Percentiles rank a stretch among this genome's conserved stretches.
Conservation (phyloP, 2,113 vertebrate species). For the Bubalus kerabau region DNA sequence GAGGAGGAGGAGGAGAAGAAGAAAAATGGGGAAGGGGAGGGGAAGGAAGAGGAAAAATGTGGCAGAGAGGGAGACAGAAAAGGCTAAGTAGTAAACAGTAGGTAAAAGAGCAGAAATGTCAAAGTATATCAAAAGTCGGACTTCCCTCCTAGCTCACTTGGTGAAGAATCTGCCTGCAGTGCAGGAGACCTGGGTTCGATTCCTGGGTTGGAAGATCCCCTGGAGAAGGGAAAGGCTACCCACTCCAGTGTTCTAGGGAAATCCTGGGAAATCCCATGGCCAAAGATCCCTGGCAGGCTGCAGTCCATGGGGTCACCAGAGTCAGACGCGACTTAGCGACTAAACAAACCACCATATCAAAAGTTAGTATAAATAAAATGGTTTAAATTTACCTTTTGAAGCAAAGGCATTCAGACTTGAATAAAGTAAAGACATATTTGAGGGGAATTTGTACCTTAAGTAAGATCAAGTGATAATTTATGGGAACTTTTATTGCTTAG, state of each 20-base stretch:
- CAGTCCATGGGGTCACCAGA: not conserved
- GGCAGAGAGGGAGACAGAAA: not conserved
- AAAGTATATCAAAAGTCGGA: fast-evolving
- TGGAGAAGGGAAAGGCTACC: not conserved
- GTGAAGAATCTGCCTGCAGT: not conserved
- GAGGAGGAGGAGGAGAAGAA: fast-evolving
- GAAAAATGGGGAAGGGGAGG: no score
- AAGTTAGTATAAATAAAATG: not conserved
- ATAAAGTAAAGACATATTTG: not conserved
- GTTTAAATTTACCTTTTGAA: not conserved
- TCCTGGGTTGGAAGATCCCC: not conserved
- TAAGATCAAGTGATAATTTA: not conserved
- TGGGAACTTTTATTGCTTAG: not conserved
- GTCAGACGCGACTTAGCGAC: fast-evolving
- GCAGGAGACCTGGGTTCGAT: not conserved
- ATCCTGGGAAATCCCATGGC: not conserved
- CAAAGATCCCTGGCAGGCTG: not conserved
- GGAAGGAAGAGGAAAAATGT: not conserved
- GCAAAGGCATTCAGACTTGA: not conserved
- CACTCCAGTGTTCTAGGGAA: not conserved
- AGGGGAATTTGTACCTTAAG: not conserved
- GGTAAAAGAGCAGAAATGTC: not conserved
- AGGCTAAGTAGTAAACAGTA: not conserved
- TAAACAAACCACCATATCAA: not conserved
- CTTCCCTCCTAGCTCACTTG: not conserved